phyloP scores from a whole-genome alignment of 2,797 vertebrate genomes.

The Chrosomus eos region DNA sequence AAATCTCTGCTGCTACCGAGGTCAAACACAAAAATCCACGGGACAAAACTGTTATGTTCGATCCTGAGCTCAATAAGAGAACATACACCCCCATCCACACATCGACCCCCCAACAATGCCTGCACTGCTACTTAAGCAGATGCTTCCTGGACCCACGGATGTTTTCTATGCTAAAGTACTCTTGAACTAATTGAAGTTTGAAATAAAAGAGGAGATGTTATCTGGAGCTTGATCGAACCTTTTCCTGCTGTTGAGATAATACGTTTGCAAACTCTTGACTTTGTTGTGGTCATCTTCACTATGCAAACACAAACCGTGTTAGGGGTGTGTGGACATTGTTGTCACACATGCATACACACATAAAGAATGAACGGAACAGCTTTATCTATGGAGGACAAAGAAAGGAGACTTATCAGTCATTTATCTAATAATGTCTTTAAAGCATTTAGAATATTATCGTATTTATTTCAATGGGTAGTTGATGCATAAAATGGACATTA shows the following conservation, averaged over 20 bases:
- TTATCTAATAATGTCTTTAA: background rate
- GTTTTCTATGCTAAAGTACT: background rate
- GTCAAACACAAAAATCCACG: background rate
- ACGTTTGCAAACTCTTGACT: slow-evolving; percentile 20
- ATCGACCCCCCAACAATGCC: background rate
- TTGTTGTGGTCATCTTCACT: slow-evolving; percentile 42
- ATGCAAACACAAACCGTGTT: slow-evolving; percentile 19
- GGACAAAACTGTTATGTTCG: too few species aligned
- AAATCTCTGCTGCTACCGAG: background rate
- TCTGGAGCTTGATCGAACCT: slow-evolving; percentile 1
- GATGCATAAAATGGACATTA: background rate
- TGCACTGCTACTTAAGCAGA: background rate
- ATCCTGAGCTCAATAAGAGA: background rate
- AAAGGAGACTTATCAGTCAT: slow-evolving; percentile 1
- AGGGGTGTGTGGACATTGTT: slow-evolving; percentile 41
- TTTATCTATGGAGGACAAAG: slow-evolving; percentile 14
- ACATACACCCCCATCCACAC: background rate
- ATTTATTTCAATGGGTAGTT: background rate
- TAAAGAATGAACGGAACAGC: background rate
- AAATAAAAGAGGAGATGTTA: slow-evolving; percentile 28
- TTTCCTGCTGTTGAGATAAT: slow-evolving; percentile 26
- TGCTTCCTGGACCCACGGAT: background rate
- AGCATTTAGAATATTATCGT: background rate
- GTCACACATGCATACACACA: slow-evolving; percentile 27
- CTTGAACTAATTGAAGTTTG: background rate